Base-by-base conservation (phyloP, 2,113 vertebrate genomes). In the Hippoglossus stenolepis region DNA sequence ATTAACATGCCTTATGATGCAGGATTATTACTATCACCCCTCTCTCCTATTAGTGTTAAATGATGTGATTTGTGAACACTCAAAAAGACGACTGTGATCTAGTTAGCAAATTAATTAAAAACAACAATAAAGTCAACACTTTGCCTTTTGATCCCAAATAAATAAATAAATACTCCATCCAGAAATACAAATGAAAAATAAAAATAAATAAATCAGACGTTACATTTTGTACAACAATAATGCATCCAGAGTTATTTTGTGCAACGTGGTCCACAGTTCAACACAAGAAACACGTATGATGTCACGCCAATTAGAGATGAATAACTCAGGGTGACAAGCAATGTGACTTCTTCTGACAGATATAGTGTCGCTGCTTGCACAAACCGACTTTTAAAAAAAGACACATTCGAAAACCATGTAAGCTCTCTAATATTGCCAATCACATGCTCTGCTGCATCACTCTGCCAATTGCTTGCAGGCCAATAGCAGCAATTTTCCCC, bases 1-100 rank as follows among this genome's bases (percentile, higher is more conserved):
- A 91, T 91, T 86, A 89, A 93, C 87, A 93, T 91, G 92, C 92
- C 84, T 85, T 85, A 77, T 73, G 80, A 89, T 85, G 87, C 90
- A 90, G 77, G 76, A 81, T 82, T 70, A 82, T 84, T 67, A 82
- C 70, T 31, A 80, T 75, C 77, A 75, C 72, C 80, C 80, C 57
- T 75, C 67, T 73, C 26, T 63, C 77, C 24, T 35, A 21, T 80
- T 85, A 51, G 38, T 80, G 73, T 68, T 71, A 31, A 57, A 72
- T 73, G 21, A 54, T 59, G 45, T 65, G 61, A 73, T 73, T 64
- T 54, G 70, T 73, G 13, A 75, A 79, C 77, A 83, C 74, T 68
- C 53, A 66, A 43, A 67, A 79, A 58, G 75, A 85, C 53, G 24
- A 78, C 35, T 15, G 47, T 69, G 57, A 68, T 59, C 70, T 63